Evolutionary conservation across 2,797 vertebrate genomes (phyloP).

Genomic region (Semaprochilodus insignis): DNA sequence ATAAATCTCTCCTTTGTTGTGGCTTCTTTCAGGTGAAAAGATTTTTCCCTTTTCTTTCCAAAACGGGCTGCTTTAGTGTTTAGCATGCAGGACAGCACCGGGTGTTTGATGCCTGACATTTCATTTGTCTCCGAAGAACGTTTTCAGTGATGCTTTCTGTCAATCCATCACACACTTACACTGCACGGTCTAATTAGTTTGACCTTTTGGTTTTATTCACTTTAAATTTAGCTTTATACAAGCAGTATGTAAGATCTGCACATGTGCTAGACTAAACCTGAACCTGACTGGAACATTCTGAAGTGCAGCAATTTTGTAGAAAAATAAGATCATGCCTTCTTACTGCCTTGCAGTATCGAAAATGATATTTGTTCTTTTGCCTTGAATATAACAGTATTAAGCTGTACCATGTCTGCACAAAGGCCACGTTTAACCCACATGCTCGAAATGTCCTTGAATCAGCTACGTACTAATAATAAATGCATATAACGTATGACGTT

Average conservation of each 20-base stretch:
- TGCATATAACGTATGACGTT: too few relatives aligned
- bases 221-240: constrained; percentile 26
- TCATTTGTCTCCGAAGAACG: constrained; percentile 45
- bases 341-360: neutral
- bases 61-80: neutral
- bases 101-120: constrained; percentile 56
- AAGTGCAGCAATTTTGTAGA: neutral
- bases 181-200: constrained; percentile 45
- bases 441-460: too few relatives aligned
- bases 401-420: neutral
- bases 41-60: neutral
- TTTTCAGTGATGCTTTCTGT: constrained; percentile 40
- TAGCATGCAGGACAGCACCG: constrained; percentile 9
- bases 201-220: constrained; percentile 41
- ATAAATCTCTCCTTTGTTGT: constrained; percentile 19
- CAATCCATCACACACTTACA: constrained; percentile 36
- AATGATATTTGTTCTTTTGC: neutral
- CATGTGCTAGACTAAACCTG: neutral
- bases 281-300: neutral
- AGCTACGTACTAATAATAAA: too few relatives aligned
- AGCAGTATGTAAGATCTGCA: constrained; percentile 4
- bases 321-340: neutral
- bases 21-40: constrained; percentile 10
- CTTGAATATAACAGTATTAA: neutral
- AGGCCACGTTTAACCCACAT: too few relatives aligned